Evolutionary conservation across 2,113 vertebrate species (phyloP), one percentile per base, ranked within the genome.

Genomic region (Catharus minimus): DNA sequence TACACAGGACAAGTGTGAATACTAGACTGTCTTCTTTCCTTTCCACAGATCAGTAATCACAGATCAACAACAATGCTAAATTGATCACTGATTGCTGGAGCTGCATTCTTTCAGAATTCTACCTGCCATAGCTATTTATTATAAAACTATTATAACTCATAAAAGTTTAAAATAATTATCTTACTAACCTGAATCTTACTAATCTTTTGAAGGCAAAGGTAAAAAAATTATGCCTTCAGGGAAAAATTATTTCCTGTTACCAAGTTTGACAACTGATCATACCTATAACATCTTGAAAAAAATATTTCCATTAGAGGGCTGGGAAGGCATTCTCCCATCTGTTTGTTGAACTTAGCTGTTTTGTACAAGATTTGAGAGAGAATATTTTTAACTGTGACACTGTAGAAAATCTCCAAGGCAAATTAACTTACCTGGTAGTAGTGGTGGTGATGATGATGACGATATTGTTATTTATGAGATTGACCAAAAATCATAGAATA

Each of bases 311-410:
- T 36, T 80, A 24, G 30, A 83, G 36, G 56, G 17, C 67, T 82
- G 41, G 46, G 58, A 94, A 91, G 88, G 79, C 60, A 86, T 92
- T 84, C 46, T 79, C 46, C 84, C 81, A 72, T 87, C 89, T 95
- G 57, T 84, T 89, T 47, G 56, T 91, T 78, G 69, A 46, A 55
- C 36, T 76, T 73, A 36, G 13, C 32, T 82, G 12, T 58, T 92
- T 82, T 9, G 1, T 58, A 44, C 32, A 65, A 13, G 44, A 85
- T 46, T 89, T 60, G 36, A 86, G 26, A 88, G 52, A 78, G 11
- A 50, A 13, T 7, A 55, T 69, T 84, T 92, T 89, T 55, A 76
- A 27, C 56, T 91, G 28, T n/a, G 39, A 58, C 46, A 62, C 36
- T 41, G 28, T 2, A 67, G 50, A 81, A 87, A 72, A 61, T 61